Base-by-base conservation (phyloP, 2,888 invertebrate species). In the Clusia tigrina region DNA sequence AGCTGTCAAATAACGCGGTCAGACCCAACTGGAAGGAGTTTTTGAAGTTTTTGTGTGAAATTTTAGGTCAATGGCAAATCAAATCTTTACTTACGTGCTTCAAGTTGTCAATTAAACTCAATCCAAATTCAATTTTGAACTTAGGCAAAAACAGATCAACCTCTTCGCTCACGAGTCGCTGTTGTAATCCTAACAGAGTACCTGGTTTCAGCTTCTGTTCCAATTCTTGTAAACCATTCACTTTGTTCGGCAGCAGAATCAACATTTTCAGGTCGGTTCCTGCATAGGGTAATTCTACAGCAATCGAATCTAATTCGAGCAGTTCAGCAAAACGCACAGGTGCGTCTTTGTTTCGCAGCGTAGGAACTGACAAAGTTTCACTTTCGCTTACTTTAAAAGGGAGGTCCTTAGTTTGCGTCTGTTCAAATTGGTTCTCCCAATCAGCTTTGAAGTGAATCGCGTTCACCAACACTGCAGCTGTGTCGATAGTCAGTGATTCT, bases 101-200 rank as follows among this genome's bases (percentile, higher is more conserved):
- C 52, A 93, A 81, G 37, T 87, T 71, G 0, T 83, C 79, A 1
- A 85, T 84, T 58, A 93, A 83, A 63, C 90, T 84, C 12, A 90
- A 87, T 64, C 87, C 87, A 6, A 88, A 87, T 82, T 93, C 92
- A 58, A 93, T 88, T 82, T 90, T 92, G 81, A 94, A 94, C 81
- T 90, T 92, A 2, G 94, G 94, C 48, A 94, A 73, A 12, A 85
- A 85, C 6, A 93, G 85, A 59, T 62, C 24, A 3, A 70, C 89
- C 76, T 89, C 88, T 0, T 81, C 81, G 0, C 73, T 69, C 57
- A 69, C 71, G 85, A 87, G 83, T 25, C 81, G 81, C 1, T 83
- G 74, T 0, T 83, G 78, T 18, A 89, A 71, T 2, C 87, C 86
- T 0, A 78, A 74, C 26, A 91, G 73, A 54, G 88, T 85, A 56